Conservation (phyloP, 2,113 vertebrate species). For the Kryptolebias marmoratus region DNA sequence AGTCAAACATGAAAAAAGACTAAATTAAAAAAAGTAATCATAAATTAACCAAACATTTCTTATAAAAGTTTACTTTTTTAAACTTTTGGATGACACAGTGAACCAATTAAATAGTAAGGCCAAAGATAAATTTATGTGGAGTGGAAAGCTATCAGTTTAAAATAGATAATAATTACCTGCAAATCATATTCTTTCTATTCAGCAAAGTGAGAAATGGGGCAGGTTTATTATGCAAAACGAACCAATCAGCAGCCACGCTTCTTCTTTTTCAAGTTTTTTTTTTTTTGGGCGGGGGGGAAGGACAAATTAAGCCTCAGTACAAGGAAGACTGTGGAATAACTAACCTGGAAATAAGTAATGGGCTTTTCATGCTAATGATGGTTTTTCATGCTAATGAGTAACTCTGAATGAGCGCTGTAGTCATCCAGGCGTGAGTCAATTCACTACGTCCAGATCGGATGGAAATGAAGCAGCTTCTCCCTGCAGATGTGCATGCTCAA, state of each 20-base stretch:
- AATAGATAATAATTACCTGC: slow-evolving; percentile 70
- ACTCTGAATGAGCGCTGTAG: slow-evolving; percentile 51
- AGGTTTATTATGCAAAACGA: slow-evolving; percentile 69
- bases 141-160: slow-evolving; percentile 57
- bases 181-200: slow-evolving; percentile 46
- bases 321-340: slow-evolving; percentile 59
- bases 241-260: slow-evolving; percentile 36
- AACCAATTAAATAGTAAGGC: slow-evolving; percentile 41
- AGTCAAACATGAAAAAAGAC: too few relatives aligned
- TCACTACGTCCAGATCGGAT: slow-evolving; percentile 48
- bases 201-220: slow-evolving; percentile 36
- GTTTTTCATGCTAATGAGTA: slow-evolving; percentile 63
- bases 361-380: slow-evolving; percentile 64
- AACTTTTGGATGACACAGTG: not conserved
- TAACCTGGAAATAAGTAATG: slow-evolving; percentile 65
- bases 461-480: slow-evolving; percentile 53
- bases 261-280: slow-evolving; percentile 38
- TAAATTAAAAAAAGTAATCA: too few relatives aligned
- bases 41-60: too few relatives aligned
- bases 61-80: not conserved
- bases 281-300: slow-evolving; percentile 10
- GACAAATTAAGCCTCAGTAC: slow-evolving; percentile 28
- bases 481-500: slow-evolving; percentile 45
- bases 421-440: slow-evolving; percentile 54
- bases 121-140: slow-evolving; percentile 41